A percentile compares a stretch with the other conserved stretches of the same genome.
Conservation (phyloP, 2,113 vertebrate genomes). For the Caranx ignobilis region DNA sequence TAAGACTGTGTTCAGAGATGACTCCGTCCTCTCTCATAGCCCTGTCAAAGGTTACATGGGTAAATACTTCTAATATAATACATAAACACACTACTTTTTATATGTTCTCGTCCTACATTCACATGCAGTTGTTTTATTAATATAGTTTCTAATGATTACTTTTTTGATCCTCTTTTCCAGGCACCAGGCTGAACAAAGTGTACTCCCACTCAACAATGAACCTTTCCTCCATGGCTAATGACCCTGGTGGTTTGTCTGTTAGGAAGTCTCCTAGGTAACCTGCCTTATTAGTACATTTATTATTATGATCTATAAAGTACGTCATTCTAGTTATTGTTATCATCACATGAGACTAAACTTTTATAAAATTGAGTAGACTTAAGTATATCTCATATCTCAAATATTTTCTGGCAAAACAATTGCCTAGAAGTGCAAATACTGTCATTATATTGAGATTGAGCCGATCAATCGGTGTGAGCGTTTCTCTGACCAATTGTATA, state of each 20-base stretch:
- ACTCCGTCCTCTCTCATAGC: constrained; percentile 89
- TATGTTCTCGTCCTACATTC: neutral
- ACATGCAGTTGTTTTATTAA: neutral
- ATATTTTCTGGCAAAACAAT: neutral
- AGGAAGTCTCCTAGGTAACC: constrained; percentile 87
- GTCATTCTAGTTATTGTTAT: neutral
- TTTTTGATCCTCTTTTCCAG: constrained; percentile 67
- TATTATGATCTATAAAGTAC: neutral
- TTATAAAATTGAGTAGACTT: neutral
- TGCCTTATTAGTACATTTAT: neutral
- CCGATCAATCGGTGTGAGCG: neutral
- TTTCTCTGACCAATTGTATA: neutral
- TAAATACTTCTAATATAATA: constrained; percentile 61
- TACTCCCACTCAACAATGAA: constrained; percentile 94
- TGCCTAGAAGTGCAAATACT: neutral
- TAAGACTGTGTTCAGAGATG: constrained; percentile 91
- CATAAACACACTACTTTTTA: neutral
- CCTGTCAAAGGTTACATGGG: constrained; percentile 89
- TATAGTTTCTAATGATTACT: neutral
- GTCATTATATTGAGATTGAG: neutral
- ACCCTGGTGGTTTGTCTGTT: constrained; percentile 82
- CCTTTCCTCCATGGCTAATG: constrained; percentile 90
- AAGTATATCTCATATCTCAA: neutral
- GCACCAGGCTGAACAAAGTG: constrained; percentile 89
- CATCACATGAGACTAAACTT: neutral